Percentiles rank a stretch among this genome's conserved stretches.
Evolutionary conservation across 2,113 vertebrate genomes (phyloP).

Genomic region (Plecotus auritus): DNA sequence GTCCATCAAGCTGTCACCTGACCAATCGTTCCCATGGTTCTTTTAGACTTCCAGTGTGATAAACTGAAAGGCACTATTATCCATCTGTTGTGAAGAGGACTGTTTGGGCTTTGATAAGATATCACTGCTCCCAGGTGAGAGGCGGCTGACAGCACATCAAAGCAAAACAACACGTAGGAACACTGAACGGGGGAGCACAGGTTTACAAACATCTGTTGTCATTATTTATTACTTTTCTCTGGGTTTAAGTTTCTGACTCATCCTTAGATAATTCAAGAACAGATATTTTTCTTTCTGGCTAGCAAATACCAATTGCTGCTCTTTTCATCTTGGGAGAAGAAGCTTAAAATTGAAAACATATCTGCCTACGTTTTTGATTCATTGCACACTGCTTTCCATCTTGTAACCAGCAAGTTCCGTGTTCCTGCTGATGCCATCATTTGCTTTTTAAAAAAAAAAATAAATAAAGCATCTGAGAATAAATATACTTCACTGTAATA

Average conservation of each 20-base stretch:
- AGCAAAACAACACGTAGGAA: constrained; percentile 90
- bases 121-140: constrained; percentile 99
- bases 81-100: constrained; percentile 88
- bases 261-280: constrained; percentile 70
- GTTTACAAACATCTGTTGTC: constrained; percentile 89
- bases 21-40: constrained; percentile 94
- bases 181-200: constrained; percentile 81
- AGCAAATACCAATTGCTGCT: constrained; percentile 60
- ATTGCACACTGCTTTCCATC: constrained; percentile 33
- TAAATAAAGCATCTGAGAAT: not conserved
- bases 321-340: constrained; percentile 68
- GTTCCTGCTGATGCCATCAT: constrained; percentile 51
- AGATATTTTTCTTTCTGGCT: constrained; percentile 70
- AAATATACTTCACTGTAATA: not conserved
- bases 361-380: constrained; percentile 57
- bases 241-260: constrained; percentile 76
- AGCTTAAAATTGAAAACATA: constrained; percentile 66
- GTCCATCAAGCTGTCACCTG: constrained; percentile 96
- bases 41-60: constrained; percentile 86
- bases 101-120: constrained; percentile 99
- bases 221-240: constrained; percentile 82
- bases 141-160: constrained; percentile 91
- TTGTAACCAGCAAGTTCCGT: constrained; percentile 58
- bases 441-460: not conserved
- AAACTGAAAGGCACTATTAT: constrained; percentile 94